Evolutionary conservation across 2,113 vertebrate species (phyloP).

Genomic region (Varanus salvator): DNA sequence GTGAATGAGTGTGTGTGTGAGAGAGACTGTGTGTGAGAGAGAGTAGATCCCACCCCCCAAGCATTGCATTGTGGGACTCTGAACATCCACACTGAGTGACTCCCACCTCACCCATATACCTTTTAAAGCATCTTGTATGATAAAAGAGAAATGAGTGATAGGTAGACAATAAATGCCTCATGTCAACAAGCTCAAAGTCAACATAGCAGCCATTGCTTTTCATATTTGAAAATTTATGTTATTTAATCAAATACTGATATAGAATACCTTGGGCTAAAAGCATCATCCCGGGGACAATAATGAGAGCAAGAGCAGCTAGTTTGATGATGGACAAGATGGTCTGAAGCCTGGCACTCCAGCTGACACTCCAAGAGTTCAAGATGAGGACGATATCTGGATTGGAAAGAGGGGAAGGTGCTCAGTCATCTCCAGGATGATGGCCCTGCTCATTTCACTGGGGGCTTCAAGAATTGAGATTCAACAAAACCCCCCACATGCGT

Average conservation of each 20-base stretch:
- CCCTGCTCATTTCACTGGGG: not conserved
- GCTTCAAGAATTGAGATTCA: not conserved
- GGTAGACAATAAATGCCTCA: too few relatives aligned
- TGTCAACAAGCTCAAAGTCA: too few relatives aligned
- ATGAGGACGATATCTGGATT: conserved; percentile 80
- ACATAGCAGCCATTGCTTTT: not conserved
- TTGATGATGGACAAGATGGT: conserved; percentile 82
- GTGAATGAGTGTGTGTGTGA: too few relatives aligned
- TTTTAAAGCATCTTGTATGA: too few relatives aligned
- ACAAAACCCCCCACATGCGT: not conserved
- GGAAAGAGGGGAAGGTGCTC: conserved; percentile 27
- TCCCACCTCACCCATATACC: too few relatives aligned
- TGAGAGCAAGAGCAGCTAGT: conserved; percentile 82
- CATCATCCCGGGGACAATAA: conserved; percentile 87
- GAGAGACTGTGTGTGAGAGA: too few relatives aligned
- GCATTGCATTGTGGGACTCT: too few relatives aligned
- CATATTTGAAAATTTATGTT: not conserved
- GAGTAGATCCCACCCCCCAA: too few relatives aligned
- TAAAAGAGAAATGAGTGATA: too few relatives aligned
- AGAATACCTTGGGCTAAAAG: conserved; percentile 82
- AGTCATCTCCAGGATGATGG: too few relatives aligned
- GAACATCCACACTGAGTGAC: too few relatives aligned
- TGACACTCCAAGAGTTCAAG: conserved; percentile 90
- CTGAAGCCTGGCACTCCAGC: conserved; percentile 82
- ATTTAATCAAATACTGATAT: not conserved